phyloP scores from a whole-genome alignment of 2,113 vertebrate genomes.

The Hyperoodon ampullatus region DNA sequence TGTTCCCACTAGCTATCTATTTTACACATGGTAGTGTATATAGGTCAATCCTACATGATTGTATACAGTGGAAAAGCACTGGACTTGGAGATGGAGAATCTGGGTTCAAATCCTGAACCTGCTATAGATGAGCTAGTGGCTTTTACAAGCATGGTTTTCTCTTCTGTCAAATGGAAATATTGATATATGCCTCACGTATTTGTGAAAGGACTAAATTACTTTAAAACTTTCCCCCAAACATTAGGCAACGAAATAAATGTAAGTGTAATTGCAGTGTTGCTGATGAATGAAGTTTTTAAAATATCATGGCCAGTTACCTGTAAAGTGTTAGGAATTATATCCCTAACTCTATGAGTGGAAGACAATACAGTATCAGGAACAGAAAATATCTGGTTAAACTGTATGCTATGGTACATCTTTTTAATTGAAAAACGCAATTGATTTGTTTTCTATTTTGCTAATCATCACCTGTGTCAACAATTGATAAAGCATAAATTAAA shows the following conservation, averaged over 20 bases:
- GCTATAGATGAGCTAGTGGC: not conserved
- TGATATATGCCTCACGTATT: not conserved
- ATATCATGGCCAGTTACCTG: not conserved
- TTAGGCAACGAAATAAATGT: not conserved
- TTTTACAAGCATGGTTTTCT: not conserved
- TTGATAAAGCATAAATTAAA: conserved; percentile 42
- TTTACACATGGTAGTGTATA: no score
- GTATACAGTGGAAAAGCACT: not conserved
- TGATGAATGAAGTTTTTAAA: not conserved
- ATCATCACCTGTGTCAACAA: conserved; percentile 22
- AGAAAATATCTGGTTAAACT: conserved; percentile 35
- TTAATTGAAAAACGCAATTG: conserved; percentile 42
- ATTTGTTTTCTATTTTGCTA: conserved; percentile 21
- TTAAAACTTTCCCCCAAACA: not conserved
- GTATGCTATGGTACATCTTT: conserved; percentile 30
- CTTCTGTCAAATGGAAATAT: not conserved
- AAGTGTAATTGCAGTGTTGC: not conserved
- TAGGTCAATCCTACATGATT: not conserved
- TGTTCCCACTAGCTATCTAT: no score
- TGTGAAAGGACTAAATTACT: not conserved
- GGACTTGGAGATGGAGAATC: not conserved
- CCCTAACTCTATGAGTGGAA: not conserved
- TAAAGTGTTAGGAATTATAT: not conserved
- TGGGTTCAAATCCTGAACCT: not conserved
- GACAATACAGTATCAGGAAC: not conserved